Evolutionary conservation across 2,797 vertebrate species (phyloP), one percentile per base, ranked within the genome.

Genomic region (Gambusia yucatana): DNA sequence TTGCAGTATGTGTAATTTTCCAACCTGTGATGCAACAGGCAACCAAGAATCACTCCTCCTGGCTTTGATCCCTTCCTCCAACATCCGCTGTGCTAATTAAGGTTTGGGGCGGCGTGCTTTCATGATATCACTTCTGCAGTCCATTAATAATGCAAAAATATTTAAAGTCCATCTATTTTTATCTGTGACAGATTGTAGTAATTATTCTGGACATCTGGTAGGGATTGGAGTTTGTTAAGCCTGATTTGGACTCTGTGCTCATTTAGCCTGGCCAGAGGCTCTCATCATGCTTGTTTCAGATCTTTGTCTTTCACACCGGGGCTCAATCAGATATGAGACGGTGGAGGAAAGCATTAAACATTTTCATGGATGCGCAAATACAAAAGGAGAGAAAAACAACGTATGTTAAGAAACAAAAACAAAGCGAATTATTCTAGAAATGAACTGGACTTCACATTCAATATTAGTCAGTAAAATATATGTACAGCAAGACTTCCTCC

Each of bases 81-180:
- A 84, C 85, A 91, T 93, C 89, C 71, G 78, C 55, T 28, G 67
- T n/a, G 78, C 79, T 94, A 93, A 94, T 89, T 92, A 90, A 90
- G 84, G 77, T 88, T 86, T 17, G 30, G 50, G 76, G 81, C 30
- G 33, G 61, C 65, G 36, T 72, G 44, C 65, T 87, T 79, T 87
- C 86, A 91, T 86, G 87, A 88, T 84, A 84, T 90, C 91, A 92
- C 81, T 82, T 82, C 85, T 80, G 89, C 75, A 39, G 44, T 46
- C 76, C 79, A 91, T 95, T 91, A 95, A 95, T 95, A 93, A 93
- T 94, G 91, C 86, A 92, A 83, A 87, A 91, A 55, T 90, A 91
- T 91, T 91, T 91, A 92, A 95, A 94, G 87, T 93, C 84, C 84
- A 80, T 76, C 87, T 94, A 94, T 95, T 92, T 95, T 91, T 91